These are phyloP conservation scores for Scaptomyza graminum DNA, from an alignment of 1,140 invertebrate genomes.

Conservation along the genomic window DNA sequence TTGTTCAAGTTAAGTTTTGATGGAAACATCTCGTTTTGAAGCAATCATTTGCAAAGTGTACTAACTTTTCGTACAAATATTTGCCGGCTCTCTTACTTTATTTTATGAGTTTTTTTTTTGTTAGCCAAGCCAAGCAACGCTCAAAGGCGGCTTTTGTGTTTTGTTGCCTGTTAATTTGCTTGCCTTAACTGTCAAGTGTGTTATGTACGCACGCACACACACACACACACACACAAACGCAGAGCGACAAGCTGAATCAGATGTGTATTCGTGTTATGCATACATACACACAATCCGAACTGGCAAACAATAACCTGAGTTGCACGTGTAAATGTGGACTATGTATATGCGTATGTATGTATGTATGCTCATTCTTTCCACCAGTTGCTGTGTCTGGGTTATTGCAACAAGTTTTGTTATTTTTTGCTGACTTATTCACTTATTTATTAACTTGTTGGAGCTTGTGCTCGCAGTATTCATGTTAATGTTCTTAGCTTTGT, in stretches of 20 bases:
- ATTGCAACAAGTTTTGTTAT: conserved; percentile 66
- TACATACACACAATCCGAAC: neutral
- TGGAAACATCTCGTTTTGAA: neutral
- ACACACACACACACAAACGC: conserved; percentile 12
- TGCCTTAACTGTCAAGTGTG: conserved; percentile 67
- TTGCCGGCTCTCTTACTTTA: neutral
- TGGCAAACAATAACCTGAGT: conserved; percentile 11
- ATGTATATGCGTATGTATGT: conserved; percentile 6
- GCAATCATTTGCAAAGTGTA: neutral
- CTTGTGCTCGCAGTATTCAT: conserved; percentile 5
- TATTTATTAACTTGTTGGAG: conserved; percentile 18
- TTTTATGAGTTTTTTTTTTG: conserved; percentile 30
- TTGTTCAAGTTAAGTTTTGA: too few species aligned
- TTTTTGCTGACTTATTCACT: conserved; percentile 34
- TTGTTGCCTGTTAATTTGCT: conserved; percentile 64
- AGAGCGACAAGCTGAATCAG: conserved; percentile 16
- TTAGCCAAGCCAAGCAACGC: conserved; percentile 49
- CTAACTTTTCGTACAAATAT: neutral
- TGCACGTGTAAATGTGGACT: conserved; percentile 51
- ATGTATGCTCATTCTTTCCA: conserved; percentile 29
- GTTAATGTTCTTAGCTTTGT: neutral
- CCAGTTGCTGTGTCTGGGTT: conserved; percentile 43
- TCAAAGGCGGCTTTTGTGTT: conserved; percentile 58
- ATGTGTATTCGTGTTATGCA: conserved; percentile 4
- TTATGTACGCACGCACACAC: conserved; percentile 43